Conservation (phyloP, 2,888 invertebrate genomes). For the Perizoma affinitatum region DNA sequence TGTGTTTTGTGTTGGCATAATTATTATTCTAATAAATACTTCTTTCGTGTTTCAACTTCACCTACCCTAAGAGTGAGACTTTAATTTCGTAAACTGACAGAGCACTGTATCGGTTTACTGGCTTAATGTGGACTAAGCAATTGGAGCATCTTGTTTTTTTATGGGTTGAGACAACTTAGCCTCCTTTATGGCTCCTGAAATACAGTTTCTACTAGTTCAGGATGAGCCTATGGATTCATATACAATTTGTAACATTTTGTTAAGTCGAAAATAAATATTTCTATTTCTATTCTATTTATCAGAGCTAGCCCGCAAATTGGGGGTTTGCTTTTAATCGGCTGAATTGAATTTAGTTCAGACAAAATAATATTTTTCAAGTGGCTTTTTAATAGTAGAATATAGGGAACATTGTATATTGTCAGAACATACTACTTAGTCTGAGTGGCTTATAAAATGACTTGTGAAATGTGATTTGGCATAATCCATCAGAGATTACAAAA, state of each 20-base stretch:
- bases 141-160: slow-evolving; percentile 18
- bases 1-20: slow-evolving; percentile 45
- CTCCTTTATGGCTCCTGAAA: no score
- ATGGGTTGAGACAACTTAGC: slow-evolving; percentile 21
- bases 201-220: no score
- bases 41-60: slow-evolving; percentile 32
- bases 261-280: no score
- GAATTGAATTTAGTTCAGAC: neutral
- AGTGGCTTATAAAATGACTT: no score
- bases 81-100: neutral
- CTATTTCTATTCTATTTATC: no score
- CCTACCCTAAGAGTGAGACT: neutral
- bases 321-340: slow-evolving; percentile 8
- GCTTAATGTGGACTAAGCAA: slow-evolving; percentile 22
- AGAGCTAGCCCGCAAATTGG: slow-evolving; percentile 20
- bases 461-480: no score
- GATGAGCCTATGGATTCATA: no score
- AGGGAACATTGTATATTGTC: neutral
- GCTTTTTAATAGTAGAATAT: neutral
- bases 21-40: slow-evolving; percentile 39
- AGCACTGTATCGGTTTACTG: slow-evolving; percentile 19
- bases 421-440: no score
- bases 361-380: neutral
- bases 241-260: no score
- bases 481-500: no score